These are phyloP conservation scores for Mythimna loreyi DNA, from an alignment of 2,888 invertebrate species.

Conservation along the genomic window DNA sequence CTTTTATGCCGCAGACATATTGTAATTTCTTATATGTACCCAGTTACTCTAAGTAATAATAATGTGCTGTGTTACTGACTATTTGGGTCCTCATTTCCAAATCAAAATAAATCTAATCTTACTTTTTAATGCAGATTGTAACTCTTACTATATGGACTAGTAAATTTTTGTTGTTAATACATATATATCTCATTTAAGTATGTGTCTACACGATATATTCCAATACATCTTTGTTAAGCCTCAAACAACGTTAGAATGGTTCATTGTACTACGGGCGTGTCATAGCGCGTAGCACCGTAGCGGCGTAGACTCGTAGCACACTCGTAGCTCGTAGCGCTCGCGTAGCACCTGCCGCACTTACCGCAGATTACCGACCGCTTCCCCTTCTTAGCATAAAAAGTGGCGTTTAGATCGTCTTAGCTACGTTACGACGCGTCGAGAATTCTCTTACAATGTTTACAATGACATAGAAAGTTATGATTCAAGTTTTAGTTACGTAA, in stretches of 20 bases:
- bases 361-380: conserved; percentile 77
- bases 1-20: not conserved
- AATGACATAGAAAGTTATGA: conserved; percentile 31
- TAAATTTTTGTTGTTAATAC: not conserved
- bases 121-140: not conserved
- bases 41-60: not conserved
- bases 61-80: not conserved
- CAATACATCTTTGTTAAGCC: conserved; percentile 25
- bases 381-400: conserved; percentile 75
- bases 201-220: conserved; percentile 6
- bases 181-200: not conserved
- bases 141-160: not conserved
- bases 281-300: conserved; percentile 68
- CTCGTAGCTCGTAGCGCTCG: conserved; percentile 76
- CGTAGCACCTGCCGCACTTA: conserved; percentile 82
- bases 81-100: not conserved
- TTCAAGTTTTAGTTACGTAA: conserved; percentile 24
- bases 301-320: conserved; percentile 67
- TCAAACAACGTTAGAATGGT: conserved; percentile 24
- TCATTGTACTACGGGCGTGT: conserved; percentile 52
- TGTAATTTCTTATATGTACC: conserved; percentile 4
- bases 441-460: conserved; percentile 43
- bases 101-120: not conserved
- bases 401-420: conserved; percentile 64
- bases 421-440: conserved; percentile 51